phyloP scores from a whole-genome alignment of 2,113 vertebrate species.

The Lophura nycthemera region DNA sequence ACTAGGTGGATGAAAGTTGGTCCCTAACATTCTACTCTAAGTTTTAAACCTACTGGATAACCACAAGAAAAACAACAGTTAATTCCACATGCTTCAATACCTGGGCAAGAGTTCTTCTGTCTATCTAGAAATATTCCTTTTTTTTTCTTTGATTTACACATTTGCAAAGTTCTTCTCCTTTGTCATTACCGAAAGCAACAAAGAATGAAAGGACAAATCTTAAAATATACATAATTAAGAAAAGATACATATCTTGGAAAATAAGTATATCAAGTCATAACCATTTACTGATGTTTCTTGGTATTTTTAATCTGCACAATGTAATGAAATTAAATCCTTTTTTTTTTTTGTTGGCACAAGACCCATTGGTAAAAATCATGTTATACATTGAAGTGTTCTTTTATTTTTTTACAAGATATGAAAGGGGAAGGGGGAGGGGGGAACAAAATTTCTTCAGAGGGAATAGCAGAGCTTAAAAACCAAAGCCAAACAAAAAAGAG shows the following conservation, averaged over 20 bases:
- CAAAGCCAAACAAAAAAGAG: neutral
- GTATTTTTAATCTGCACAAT: neutral
- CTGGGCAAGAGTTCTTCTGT: neutral
- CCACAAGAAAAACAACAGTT: neutral
- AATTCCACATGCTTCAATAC: neutral
- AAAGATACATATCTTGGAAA: neutral
- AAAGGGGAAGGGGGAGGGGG: neutral
- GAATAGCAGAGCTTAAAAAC: neutral
- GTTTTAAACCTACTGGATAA: neutral
- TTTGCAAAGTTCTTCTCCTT: neutral
- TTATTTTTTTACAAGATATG: neutral
- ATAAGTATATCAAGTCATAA: neutral
- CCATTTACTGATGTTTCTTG: neutral
- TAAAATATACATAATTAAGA: neutral
- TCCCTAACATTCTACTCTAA: neutral
- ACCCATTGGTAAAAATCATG: neutral
- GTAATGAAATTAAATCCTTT: neutral
- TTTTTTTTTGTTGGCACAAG: neutral
- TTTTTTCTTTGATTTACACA: neutral
- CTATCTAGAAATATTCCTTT: neutral
- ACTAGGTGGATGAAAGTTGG: accelerated
- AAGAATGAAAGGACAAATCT: neutral
- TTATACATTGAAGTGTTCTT: neutral
- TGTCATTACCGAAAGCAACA: neutral
- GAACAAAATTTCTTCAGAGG: neutral